phyloP scores from a whole-genome alignment of 2,113 vertebrate genomes.

The Macrotus californicus region DNA sequence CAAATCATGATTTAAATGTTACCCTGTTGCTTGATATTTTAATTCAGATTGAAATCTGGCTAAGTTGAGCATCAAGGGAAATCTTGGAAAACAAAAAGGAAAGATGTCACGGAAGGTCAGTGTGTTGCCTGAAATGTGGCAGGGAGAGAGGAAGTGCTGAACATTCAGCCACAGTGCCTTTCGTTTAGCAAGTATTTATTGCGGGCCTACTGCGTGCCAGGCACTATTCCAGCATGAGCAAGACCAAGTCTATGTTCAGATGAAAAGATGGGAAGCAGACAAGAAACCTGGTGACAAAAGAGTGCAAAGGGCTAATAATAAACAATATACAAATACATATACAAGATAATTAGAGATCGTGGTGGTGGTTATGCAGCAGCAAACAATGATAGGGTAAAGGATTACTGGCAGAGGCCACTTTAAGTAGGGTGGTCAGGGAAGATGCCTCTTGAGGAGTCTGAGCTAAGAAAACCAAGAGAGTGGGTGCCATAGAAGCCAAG shows the following conservation, averaged over 20 bases:
- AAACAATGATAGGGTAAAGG: background rate
- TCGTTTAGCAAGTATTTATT: background rate
- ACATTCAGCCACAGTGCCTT: background rate
- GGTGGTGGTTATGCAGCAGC: background rate
- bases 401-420: background rate
- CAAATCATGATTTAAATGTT: background rate
- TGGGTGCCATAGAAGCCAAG: background rate
- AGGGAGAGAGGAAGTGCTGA: background rate
- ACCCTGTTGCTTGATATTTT: background rate
- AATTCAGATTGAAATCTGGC: slow-evolving; percentile 35
- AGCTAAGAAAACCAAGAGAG: background rate
- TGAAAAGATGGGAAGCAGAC: background rate
- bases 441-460: background rate
- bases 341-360: background rate
- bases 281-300: background rate
- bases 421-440: background rate
- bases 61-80: slow-evolving; percentile 16
- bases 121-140: background rate
- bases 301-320: background rate
- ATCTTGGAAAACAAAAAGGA: slow-evolving; percentile 3
- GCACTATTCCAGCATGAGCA: background rate
- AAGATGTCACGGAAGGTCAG: background rate
- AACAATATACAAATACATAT: background rate
- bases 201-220: background rate
- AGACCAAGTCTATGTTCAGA: background rate